Base-by-base conservation (phyloP, 2,888 invertebrate genomes). In the Clepsis dumicolana region DNA sequence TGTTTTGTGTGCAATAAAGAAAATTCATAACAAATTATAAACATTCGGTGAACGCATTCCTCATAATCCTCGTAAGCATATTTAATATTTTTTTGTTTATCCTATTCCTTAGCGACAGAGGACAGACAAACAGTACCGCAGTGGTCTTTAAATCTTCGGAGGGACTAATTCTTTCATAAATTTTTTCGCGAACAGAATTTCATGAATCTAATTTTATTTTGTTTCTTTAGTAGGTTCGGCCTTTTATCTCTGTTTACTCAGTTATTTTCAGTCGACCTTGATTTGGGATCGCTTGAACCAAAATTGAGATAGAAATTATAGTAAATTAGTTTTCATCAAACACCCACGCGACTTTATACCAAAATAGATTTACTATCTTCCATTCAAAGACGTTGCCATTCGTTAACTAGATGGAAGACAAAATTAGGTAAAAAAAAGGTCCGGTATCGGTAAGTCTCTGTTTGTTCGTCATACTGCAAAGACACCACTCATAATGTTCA, bases 181-280 rank as follows among this genome's bases (percentile, higher is more conserved):
- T 32, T 56, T 53, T 52, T 59, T 59, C 59, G 59, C 59, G 35
- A 32, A 52, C 35, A 52, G 14, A 61, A 27, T 61, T 50, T 48
- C n/a, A 25, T 56, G 59, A 48, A 4, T 32, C 29, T 21, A 29
- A 18, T 60, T 50, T 50, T 8, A 32, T 50, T 18, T 50, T 61
- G 50, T 61, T 61, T 56, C 8, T 35, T 32, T 35, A 35, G 18
- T 21, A 27, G n/a, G n/a, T n/a, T n/a, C 27, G 35, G 56, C 29
- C 21, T 56, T 56, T 56, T 61, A 50, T 24, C 50, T 61, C 10
- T 24, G 61, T 61, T 61, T 61, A 50, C 48, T 14, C 14, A 8
- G 21, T 32, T 48, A 48, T 32, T 50, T 60, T 14, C 16, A 38
- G 41, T 41, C n/a, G 24, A 12, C 61, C 60, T 60, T 44, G 60